Evolutionary conservation across 2,113 vertebrate genomes (phyloP).

Genomic region (Nyctereutes procyonoides): DNA sequence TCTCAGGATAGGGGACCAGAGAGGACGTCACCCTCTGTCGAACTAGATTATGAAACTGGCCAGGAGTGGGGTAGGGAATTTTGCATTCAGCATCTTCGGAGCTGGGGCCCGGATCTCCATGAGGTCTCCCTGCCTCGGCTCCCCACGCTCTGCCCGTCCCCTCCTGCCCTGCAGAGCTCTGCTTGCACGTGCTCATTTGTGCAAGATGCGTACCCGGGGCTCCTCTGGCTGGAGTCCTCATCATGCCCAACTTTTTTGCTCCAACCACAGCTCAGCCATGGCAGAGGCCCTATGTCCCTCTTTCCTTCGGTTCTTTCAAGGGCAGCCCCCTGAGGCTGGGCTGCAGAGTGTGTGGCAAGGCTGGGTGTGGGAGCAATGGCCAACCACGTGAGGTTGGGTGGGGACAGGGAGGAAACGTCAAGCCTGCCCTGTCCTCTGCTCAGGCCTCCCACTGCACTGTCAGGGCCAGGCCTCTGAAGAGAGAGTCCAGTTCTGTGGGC

Average conservation of each 20-base stretch:
- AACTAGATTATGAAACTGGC: not conserved
- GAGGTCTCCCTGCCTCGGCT: not conserved
- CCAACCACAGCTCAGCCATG: rapidly evolving
- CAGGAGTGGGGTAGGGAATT: not conserved
- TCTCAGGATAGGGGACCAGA: not conserved
- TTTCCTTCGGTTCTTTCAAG: not conserved
- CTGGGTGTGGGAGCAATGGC: not conserved
- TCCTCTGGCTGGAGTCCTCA: not conserved
- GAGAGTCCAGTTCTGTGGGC: conserved; percentile 47
- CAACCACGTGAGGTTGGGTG: rapidly evolving
- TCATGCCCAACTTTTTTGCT: not conserved
- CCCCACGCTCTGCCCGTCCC: not conserved
- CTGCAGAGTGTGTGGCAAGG: rapidly evolving
- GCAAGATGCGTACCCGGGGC: rapidly evolving
- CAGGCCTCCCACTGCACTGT: conserved; percentile 85
- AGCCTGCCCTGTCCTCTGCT: not conserved
- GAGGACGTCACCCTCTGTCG: not conserved
- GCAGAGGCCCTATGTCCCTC: rapidly evolving
- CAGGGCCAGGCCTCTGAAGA: conserved; percentile 86
- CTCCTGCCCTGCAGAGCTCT: not conserved
- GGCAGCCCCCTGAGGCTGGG: rapidly evolving
- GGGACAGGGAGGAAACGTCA: not conserved
- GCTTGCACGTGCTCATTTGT: not conserved
- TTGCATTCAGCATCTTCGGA: rapidly evolving
- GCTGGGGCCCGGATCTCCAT: rapidly evolving